phyloP scores from a whole-genome alignment of 2,888 invertebrate species.

The Malthinus flaveolus region DNA sequence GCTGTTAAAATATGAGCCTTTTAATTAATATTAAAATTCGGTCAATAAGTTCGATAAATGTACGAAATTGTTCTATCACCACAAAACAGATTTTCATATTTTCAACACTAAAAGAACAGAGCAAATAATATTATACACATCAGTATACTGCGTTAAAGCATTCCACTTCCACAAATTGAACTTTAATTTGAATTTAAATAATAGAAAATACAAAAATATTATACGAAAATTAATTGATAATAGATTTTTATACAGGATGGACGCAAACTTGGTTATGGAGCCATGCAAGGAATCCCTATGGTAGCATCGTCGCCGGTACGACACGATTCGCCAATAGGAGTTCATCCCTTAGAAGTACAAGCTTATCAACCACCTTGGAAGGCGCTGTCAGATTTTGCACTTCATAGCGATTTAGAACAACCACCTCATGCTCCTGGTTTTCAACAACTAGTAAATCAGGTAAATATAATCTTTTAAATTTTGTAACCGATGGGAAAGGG shows the following conservation, averaged over 20 bases:
- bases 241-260: conserved; percentile 79
- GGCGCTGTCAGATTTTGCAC: conserved; percentile 92
- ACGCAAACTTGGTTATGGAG: conserved; percentile 89
- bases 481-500: not conserved
- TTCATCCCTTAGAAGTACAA: conserved; percentile 85
- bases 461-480: conserved; percentile 51
- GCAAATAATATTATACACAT: too few relatives aligned
- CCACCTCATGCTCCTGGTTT: conserved; percentile 87
- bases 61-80: too few relatives aligned
- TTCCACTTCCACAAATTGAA: not conserved
- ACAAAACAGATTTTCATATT: too few relatives aligned
- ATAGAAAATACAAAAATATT: too few relatives aligned
- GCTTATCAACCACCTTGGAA: conserved; percentile 98
- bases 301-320: conserved; percentile 93
- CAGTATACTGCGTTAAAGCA: too few relatives aligned
- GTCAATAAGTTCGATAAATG: too few relatives aligned
- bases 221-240: conserved; percentile 50
- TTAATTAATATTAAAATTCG: too few relatives aligned
- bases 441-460: conserved; percentile 95
- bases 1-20: too few relatives aligned
- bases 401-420: conserved; percentile 90
- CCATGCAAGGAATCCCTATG: conserved; percentile 97
- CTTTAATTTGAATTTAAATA: too few relatives aligned
- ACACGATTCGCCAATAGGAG: conserved; percentile 84
- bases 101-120: too few relatives aligned